Percentiles rank a stretch among this genome's conserved stretches.
Conservation (phyloP, 2,113 vertebrate genomes). For the Tachycineta bicolor region DNA sequence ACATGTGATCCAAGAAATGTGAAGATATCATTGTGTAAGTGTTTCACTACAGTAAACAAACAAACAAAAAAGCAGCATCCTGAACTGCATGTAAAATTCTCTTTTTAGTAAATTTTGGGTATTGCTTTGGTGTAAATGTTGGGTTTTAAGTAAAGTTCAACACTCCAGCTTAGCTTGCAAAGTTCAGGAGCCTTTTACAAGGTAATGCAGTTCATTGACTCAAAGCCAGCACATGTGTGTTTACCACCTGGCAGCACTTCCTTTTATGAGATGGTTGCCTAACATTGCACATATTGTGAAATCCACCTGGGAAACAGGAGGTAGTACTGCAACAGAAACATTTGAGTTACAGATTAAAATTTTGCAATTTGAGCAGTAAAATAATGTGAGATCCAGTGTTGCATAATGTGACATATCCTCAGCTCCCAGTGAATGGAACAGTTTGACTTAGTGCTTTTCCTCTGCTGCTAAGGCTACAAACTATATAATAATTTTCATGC, state of each 20-base stretch:
- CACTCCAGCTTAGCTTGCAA: neutral
- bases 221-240: neutral
- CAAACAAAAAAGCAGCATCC: neutral
- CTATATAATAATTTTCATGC: neutral
- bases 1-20: constrained; percentile 81
- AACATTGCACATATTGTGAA: neutral
- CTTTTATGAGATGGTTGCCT: neutral
- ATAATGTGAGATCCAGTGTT: neutral
- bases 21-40: constrained; percentile 88
- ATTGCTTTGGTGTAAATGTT: neutral
- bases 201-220: neutral
- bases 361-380: neutral
- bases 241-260: neutral
- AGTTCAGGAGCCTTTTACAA: neutral
- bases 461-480: neutral
- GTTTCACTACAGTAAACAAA: neutral
- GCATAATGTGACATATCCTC: neutral
- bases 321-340: neutral
- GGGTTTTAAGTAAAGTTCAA: neutral
- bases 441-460: neutral
- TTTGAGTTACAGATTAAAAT: neutral
- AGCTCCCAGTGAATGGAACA: neutral
- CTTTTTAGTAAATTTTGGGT: neutral
- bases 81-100: neutral
- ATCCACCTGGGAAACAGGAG: neutral